Evolutionary conservation across 2,888 invertebrate genomes (phyloP).

Genomic region (Lathronympha strigana): DNA sequence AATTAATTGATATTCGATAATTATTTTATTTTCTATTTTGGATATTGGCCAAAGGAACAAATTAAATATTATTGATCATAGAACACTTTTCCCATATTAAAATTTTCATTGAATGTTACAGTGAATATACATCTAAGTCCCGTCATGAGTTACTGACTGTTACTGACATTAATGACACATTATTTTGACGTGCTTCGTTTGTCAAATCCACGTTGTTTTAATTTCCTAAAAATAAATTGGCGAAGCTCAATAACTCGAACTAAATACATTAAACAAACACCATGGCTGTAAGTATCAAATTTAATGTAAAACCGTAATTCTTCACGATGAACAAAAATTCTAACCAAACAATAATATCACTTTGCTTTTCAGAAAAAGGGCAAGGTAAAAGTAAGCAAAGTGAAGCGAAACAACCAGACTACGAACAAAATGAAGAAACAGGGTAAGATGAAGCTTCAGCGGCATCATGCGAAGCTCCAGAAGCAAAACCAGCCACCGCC

Average conservation of each 20-base stretch:
- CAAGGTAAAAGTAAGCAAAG: constrained; percentile 80
- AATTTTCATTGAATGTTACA: too few relatives aligned
- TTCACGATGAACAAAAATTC: neutral
- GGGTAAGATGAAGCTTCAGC: constrained; percentile 78
- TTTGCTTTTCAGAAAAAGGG: constrained; percentile 75
- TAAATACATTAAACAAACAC: constrained; percentile 40
- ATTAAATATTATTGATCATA: too few relatives aligned
- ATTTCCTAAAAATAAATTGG: constrained; percentile 30
- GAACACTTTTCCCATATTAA: too few relatives aligned
- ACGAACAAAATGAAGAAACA: constrained; percentile 83
- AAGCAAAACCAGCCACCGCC: constrained; percentile 64
- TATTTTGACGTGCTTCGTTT: constrained; percentile 2
- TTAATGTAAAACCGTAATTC: neutral
- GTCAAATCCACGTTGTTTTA: constrained; percentile 55
- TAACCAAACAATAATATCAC: constrained; percentile 23
- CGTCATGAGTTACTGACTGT: neutral
- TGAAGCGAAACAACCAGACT: constrained; percentile 83
- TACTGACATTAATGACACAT: neutral
- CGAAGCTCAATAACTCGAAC: neutral
- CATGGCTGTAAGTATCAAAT: constrained; percentile 69
- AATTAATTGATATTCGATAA: too few relatives aligned
- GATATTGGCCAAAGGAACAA: too few relatives aligned
- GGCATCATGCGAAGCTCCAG: constrained; percentile 69
- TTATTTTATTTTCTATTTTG: too few relatives aligned
- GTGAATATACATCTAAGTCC: neutral